Evolutionary conservation across 2,888 invertebrate genomes (phyloP).

Genomic region (Oegoconia quadripuncta): DNA sequence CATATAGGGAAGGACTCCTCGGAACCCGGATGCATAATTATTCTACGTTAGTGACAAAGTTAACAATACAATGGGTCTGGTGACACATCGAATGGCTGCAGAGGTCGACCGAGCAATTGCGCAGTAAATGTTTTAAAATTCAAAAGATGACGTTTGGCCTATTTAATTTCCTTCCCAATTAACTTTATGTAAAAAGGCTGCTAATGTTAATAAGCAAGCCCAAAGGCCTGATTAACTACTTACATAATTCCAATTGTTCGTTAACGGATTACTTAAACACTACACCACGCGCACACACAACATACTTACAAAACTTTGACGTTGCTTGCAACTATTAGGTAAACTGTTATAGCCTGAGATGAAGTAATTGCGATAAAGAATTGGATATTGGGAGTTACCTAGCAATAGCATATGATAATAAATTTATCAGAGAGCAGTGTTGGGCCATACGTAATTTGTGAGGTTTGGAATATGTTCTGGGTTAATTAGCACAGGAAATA

Average conservation of each 20-base stretch:
- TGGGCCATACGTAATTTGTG: too few relatives aligned
- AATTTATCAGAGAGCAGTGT: too few relatives aligned
- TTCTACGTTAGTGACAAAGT: slow-evolving; percentile 24
- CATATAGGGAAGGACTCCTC: slow-evolving; percentile 38
- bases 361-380: neutral
- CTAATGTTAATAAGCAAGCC: slow-evolving; percentile 28
- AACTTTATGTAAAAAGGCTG: slow-evolving; percentile 22
- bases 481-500: too few relatives aligned
- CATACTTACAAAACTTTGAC: slow-evolving; percentile 8
- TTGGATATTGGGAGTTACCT: neutral
- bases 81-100: slow-evolving; percentile 28
- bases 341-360: neutral
- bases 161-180: slow-evolving; percentile 4
- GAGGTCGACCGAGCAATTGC: slow-evolving; percentile 51
- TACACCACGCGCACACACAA: slow-evolving; percentile 5
- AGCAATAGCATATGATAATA: neutral
- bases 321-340: slow-evolving; percentile 1
- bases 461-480: too few relatives aligned
- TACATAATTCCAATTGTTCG: slow-evolving; percentile 31
- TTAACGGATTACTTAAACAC: slow-evolving; percentile 14
- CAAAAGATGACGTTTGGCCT: slow-evolving; percentile 3
- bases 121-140: slow-evolving; percentile 33
- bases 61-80: slow-evolving; percentile 30
- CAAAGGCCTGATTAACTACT: slow-evolving; percentile 33
- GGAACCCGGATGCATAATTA: slow-evolving; percentile 48